Conservation (phyloP, 1,140 invertebrate genomes). For the Zeugodacus cucurbitae region DNA sequence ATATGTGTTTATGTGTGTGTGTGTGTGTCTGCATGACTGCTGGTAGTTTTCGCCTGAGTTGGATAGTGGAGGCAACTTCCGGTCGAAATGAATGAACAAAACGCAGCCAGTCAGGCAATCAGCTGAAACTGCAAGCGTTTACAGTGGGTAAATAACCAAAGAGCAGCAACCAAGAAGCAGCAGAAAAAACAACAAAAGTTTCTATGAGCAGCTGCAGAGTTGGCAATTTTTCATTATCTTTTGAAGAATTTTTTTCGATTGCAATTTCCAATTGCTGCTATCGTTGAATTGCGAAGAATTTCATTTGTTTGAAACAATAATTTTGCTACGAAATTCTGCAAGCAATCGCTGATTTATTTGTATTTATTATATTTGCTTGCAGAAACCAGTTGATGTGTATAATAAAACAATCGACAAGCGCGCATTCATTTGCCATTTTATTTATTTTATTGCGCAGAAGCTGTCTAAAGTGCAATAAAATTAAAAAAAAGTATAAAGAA, state of each 20-base stretch:
- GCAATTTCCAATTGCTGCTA: background rate
- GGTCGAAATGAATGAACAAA: constrained; percentile 41
- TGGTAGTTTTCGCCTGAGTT: background rate
- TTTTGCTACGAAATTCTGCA: constrained; percentile 32
- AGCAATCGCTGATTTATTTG: background rate
- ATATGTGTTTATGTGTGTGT: background rate
- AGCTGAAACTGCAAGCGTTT: background rate
- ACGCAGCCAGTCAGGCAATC: constrained; percentile 22
- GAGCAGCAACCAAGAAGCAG: background rate
- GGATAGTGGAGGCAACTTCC: background rate
- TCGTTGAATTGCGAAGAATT: constrained; percentile 22
- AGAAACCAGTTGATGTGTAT: background rate
- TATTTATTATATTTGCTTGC: background rate
- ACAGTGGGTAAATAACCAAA: background rate
- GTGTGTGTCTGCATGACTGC: background rate
- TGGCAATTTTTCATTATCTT: constrained; percentile 8
- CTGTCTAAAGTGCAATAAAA: background rate
- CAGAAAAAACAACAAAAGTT: background rate
- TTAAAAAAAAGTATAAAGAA: background rate
- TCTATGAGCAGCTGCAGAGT: background rate
- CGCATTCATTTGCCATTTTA: background rate
- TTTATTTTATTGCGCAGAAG: background rate
- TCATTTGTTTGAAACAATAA: constrained; percentile 14
- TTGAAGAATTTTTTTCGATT: background rate
- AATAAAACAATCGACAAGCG: background rate